These are phyloP conservation scores for Sesamia inferens DNA, from an alignment of 2,888 invertebrate species.

Conservation along the genomic window DNA sequence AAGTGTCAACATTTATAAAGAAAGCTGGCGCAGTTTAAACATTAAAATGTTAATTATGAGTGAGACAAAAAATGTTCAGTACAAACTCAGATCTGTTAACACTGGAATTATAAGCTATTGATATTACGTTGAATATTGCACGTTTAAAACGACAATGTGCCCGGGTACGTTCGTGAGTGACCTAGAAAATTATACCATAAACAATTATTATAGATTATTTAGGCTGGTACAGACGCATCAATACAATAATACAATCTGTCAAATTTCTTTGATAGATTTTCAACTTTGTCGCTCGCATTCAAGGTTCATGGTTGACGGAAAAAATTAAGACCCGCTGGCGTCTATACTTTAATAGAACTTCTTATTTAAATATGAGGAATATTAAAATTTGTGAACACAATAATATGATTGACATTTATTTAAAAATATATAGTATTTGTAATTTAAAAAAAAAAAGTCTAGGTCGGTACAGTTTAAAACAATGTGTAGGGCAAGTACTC, in stretches of 20 bases:
- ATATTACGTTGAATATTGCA: slow-evolving; percentile 75
- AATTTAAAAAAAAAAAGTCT: slow-evolving; percentile 55
- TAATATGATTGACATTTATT: slow-evolving; percentile 14
- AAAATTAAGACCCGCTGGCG: no score
- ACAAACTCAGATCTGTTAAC: slow-evolving; percentile 74
- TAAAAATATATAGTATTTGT: slow-evolving; percentile 6
- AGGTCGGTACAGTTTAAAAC: slow-evolving; percentile 64
- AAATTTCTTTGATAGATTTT: no score
- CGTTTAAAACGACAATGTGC: slow-evolving; percentile 68
- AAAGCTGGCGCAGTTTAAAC: slow-evolving; percentile 47
- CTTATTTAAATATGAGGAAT: slow-evolving; percentile 29
- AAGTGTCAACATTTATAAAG: slow-evolving; percentile 58
- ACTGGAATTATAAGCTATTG: slow-evolving; percentile 61
- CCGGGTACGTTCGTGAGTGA: slow-evolving; percentile 53
- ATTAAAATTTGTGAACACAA: slow-evolving; percentile 54
- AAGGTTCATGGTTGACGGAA: no score
- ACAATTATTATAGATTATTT: slow-evolving; percentile 10
- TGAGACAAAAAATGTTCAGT: slow-evolving; percentile 65
- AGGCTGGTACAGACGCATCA: slow-evolving; percentile 13
- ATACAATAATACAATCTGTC: no score
- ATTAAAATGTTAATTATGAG: slow-evolving; percentile 49
- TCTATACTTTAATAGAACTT: slow-evolving; percentile 31
- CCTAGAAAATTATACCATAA: slow-evolving; percentile 34
- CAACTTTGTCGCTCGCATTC: no score
- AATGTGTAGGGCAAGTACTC: slow-evolving; percentile 64